These are phyloP conservation scores for Tenebrio molitor DNA, from an alignment of 1,140 invertebrate species.

Conservation along the genomic window DNA sequence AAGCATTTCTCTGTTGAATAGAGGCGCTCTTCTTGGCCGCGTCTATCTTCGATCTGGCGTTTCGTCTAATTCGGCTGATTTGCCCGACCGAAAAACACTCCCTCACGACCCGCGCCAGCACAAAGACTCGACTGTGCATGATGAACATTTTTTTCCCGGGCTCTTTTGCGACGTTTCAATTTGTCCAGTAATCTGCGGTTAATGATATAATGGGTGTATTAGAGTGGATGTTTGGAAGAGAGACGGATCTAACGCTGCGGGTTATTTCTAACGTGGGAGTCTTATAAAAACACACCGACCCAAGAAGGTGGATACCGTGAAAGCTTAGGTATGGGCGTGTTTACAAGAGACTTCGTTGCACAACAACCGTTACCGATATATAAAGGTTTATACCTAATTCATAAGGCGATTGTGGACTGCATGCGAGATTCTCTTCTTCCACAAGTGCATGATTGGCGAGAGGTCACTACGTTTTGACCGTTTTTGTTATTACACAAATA, in stretches of 20 bases:
- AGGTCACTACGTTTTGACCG: background rate
- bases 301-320: constrained; percentile 30
- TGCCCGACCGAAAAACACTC: background rate
- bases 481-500: background rate
- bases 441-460: background rate
- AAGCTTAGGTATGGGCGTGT: constrained; percentile 22
- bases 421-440: background rate
- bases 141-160: too few relatives aligned
- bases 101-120: too few relatives aligned
- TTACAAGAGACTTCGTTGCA: constrained; percentile 29
- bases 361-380: constrained; percentile 35
- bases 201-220: constrained; percentile 2
- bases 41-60: background rate
- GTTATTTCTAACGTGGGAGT: constrained; percentile 12
- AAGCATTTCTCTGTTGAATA: background rate
- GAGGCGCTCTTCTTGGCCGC: background rate
- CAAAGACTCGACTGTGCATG: background rate
- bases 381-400: constrained; percentile 39
- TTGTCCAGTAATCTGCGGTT: background rate
- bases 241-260: background rate
- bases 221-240: background rate
- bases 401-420: constrained; percentile 10
- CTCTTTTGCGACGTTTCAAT: background rate
- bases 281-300: background rate
- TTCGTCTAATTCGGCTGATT: constrained; percentile 4